Conservation (phyloP, 2,797 vertebrate genomes). For the Coccyzus lansbergi region DNA sequence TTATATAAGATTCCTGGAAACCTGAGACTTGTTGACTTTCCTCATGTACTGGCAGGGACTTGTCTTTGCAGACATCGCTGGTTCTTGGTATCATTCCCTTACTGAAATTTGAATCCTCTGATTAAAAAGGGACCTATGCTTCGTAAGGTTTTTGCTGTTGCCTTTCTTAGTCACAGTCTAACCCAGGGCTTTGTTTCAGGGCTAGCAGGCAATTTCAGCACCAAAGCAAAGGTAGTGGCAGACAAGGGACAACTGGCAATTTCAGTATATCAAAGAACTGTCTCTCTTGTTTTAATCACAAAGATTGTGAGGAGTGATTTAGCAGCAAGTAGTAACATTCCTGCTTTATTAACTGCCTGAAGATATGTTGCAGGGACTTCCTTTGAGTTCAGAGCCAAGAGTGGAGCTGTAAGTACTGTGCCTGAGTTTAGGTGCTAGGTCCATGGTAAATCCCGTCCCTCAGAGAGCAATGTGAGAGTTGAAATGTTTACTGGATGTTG, state of each 20-base stretch:
- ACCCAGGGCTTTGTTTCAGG: background rate
- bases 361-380: background rate
- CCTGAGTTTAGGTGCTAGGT: background rate
- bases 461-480: background rate
- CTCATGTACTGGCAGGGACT: background rate
- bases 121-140: conserved; percentile 8
- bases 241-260: background rate
- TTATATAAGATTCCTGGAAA: conserved; percentile 14
- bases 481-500: background rate
- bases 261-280: background rate
- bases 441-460: background rate
- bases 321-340: background rate
- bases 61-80: background rate
- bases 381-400: background rate
- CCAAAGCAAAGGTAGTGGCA: background rate
- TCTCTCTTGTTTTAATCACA: background rate
- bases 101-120: background rate
- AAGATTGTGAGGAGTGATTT: background rate
- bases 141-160: background rate
- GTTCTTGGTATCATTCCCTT: background rate
- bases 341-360: background rate
- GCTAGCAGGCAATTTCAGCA: background rate
- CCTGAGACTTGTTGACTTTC: conserved; percentile 39
- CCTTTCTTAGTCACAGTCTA: background rate
- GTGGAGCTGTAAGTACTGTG: background rate